Conservation (phyloP, 2,113 vertebrate species). For the Gnathonemus longibarbis region DNA sequence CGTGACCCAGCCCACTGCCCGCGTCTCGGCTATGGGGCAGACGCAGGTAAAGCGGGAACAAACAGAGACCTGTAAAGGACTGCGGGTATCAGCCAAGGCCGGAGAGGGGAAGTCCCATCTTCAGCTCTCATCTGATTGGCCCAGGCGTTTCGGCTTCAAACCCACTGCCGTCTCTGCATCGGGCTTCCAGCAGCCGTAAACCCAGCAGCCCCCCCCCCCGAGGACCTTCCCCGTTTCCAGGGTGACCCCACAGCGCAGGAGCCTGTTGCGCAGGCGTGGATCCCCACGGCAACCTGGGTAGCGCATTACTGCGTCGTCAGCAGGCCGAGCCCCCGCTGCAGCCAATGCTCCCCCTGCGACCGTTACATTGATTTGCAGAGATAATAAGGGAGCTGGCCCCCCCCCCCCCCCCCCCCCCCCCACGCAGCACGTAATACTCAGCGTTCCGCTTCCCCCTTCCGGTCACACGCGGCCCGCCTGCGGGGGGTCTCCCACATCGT, state of each 20-base stretch:
- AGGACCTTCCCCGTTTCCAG: neutral
- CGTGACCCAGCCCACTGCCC: neutral
- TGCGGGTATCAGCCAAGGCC: neutral
- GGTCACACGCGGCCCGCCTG: slow-evolving; percentile 11
- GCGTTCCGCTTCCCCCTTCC: slow-evolving; percentile 28
- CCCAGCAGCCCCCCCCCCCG: neutral
- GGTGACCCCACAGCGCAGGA: neutral
- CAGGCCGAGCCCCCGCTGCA: neutral
- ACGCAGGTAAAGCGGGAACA: neutral
- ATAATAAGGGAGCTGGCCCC: slow-evolving; percentile 27
- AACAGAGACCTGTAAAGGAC: neutral
- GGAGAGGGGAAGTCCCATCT: neutral
- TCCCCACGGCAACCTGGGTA: neutral
- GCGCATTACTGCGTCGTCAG: neutral
- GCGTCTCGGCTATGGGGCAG: neutral
- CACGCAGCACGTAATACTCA: slow-evolving; percentile 3
- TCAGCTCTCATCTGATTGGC: neutral
- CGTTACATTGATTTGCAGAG: slow-evolving; percentile 27
- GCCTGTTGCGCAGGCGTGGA: neutral
- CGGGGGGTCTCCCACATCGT: neutral
- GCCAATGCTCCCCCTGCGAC: slow-evolving; percentile 2
- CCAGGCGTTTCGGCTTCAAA: neutral
- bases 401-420: slow-evolving; percentile 13
- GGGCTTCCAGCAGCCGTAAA: neutral
- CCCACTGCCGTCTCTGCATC: neutral